These are phyloP conservation scores for Enteromius radiatus DNA, from an alignment of 2,797 vertebrate species.

Conservation along the genomic window DNA sequence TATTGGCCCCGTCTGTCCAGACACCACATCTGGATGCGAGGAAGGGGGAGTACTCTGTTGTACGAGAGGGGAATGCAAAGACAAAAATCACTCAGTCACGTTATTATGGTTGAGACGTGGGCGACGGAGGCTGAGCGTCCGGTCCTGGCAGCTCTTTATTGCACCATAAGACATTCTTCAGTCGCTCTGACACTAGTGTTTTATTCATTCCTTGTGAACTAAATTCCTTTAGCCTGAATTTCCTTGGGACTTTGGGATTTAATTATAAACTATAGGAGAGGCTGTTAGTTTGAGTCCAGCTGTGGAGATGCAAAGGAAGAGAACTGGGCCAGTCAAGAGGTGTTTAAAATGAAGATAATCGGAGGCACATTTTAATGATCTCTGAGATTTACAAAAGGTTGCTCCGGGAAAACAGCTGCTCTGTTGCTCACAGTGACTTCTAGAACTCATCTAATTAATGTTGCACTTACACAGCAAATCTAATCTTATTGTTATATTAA, in stretches of 20 bases:
- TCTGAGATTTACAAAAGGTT: background rate
- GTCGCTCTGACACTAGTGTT: slow-evolving; percentile 10
- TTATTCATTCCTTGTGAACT: slow-evolving; percentile 17
- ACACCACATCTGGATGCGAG: slow-evolving; percentile 64
- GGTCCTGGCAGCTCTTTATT: slow-evolving; percentile 28
- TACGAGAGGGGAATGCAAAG: slow-evolving; percentile 15
- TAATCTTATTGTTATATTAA: background rate
- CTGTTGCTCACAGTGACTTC: background rate
- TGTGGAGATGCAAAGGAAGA: slow-evolving; percentile 36
- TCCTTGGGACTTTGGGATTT: slow-evolving; percentile 28
- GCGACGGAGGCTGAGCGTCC: slow-evolving; percentile 58
- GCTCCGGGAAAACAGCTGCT: slow-evolving; percentile 11
- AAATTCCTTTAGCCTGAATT: slow-evolving; percentile 14
- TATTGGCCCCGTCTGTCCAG: slow-evolving; percentile 61
- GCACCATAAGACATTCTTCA: slow-evolving; percentile 40
- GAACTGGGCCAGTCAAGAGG: background rate
- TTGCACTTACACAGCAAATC: background rate
- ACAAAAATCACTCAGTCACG: slow-evolving; percentile 46
- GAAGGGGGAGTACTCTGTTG: slow-evolving; percentile 46
- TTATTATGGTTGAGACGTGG: slow-evolving; percentile 66
- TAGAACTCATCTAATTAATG: background rate
- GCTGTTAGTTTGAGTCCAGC: slow-evolving; percentile 33
- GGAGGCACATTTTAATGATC: background rate
- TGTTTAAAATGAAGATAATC: slow-evolving; percentile 4
- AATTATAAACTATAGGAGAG: slow-evolving; percentile 4